These are phyloP conservation scores for Siniperca scherzeri DNA, from an alignment of 2,797 vertebrate genomes.

Conservation along the genomic window DNA sequence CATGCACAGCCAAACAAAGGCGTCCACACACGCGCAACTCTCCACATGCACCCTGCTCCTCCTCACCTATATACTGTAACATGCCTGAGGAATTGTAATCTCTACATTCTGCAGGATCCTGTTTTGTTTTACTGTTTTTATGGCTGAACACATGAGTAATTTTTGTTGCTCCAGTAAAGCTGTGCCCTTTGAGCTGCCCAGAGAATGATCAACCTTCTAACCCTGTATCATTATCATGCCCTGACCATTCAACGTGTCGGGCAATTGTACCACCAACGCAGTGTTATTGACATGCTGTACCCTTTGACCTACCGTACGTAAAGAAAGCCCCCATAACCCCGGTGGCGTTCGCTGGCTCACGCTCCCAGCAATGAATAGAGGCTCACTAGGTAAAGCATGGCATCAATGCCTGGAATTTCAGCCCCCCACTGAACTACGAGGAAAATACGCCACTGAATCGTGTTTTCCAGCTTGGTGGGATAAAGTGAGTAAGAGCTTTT, in stretches of 20 bases:
- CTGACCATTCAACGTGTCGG: slow-evolving; percentile 28
- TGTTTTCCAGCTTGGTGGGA: slow-evolving; percentile 40
- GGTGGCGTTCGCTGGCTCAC: slow-evolving; percentile 24
- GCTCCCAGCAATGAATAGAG: slow-evolving; percentile 67
- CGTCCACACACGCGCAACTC: slow-evolving; percentile 40
- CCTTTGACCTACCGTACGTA: slow-evolving; percentile 49
- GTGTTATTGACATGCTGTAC: slow-evolving; percentile 47
- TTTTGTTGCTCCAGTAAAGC: slow-evolving; percentile 27
- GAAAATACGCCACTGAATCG: slow-evolving; percentile 25
- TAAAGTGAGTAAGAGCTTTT: slow-evolving; percentile 1
- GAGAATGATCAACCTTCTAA: slow-evolving; percentile 25
- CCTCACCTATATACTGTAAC: not conserved
- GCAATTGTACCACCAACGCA: slow-evolving; percentile 23
- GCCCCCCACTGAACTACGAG: slow-evolving; percentile 41
- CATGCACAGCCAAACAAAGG: slow-evolving; percentile 65
- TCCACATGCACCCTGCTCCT: slow-evolving; percentile 6
- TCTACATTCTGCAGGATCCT: not conserved
- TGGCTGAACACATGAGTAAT: not conserved
- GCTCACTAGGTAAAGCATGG: slow-evolving; percentile 69
- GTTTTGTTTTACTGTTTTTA: not conserved
- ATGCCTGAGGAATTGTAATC: not conserved
- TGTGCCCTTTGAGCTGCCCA: slow-evolving; percentile 50
- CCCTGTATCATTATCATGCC: slow-evolving; percentile 16
- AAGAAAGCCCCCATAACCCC: slow-evolving; percentile 39
- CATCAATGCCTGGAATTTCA: slow-evolving; percentile 73